Evolutionary conservation across 92 coral and sea anemone species (phyloP).

Genomic region (Porites lobata): DNA sequence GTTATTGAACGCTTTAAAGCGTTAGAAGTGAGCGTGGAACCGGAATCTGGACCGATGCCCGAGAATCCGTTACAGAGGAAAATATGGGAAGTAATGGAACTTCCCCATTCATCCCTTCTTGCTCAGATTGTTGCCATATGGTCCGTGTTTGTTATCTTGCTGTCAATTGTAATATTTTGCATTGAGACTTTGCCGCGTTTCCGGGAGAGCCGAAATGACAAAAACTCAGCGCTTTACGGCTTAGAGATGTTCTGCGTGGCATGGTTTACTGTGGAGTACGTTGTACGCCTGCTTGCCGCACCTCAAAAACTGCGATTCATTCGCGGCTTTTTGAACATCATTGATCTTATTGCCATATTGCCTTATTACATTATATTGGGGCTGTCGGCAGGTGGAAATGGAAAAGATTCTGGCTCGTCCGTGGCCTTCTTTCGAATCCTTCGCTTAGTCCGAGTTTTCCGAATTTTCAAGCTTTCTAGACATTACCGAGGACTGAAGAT

Average conservation of each 20-base stretch:
- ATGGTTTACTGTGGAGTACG: constrained; percentile 90
- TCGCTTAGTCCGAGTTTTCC: constrained; percentile 88
- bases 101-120: constrained; percentile 73
- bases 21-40: constrained; percentile 46
- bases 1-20: constrained; percentile 72
- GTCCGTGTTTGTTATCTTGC: constrained; percentile 87
- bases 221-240: constrained; percentile 71
- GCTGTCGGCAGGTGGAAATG: constrained; percentile 37
- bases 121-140: constrained; percentile 85
- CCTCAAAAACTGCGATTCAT: constrained; percentile 80
- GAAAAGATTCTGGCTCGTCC: constrained; percentile 53
- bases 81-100: constrained; percentile 86
- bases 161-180: constrained; percentile 89
- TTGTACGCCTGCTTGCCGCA: constrained; percentile 77
- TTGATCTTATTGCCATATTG: constrained; percentile 86
- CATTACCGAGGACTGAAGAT: constrained; percentile 92
- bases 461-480: constrained; percentile 90
- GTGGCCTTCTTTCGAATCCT: constrained; percentile 85
- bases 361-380: constrained; percentile 88
- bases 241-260: constrained; percentile 88
- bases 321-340: constrained; percentile 79
- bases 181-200: constrained; percentile 89
- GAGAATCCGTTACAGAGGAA: constrained; percentile 62
- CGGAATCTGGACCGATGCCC: constrained; percentile 62
- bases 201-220: constrained; percentile 71